These are phyloP conservation scores for Carassius carassius DNA, from an alignment of 2,113 vertebrate species.

Conservation along the genomic window DNA sequence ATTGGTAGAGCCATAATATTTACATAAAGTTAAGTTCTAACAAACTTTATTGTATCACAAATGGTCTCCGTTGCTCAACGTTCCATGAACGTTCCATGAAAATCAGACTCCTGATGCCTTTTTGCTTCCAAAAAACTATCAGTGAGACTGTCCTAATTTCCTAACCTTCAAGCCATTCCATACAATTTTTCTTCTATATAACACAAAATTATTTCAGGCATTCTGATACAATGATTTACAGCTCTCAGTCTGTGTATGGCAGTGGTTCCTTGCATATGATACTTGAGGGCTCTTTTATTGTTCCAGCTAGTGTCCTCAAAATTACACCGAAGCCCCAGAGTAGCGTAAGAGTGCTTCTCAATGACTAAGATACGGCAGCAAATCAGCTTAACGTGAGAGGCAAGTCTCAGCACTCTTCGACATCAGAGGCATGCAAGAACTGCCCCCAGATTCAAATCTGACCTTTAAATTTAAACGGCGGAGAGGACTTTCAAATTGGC, in stretches of 20 bases:
- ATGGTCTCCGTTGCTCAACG: no score
- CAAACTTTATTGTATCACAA: neutral
- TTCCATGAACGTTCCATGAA: neutral
- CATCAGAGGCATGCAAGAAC: neutral
- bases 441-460: conserved; percentile 17
- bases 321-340: neutral
- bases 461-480: conserved; percentile 15
- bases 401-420: conserved; percentile 3
- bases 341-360: neutral
- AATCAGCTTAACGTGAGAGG: conserved; percentile 9
- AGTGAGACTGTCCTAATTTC: neutral
- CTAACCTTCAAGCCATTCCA: neutral
- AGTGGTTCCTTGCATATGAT: neutral
- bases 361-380: neutral
- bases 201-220: neutral
- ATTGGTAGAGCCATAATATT: neutral
- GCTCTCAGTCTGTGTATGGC: neutral
- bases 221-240: neutral
- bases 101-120: neutral
- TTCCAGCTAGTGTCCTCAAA: conserved; percentile 7
- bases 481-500: neutral
- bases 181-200: neutral
- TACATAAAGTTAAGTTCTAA: neutral
- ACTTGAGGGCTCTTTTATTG: neutral
- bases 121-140: neutral